Evolutionary conservation across 1,140 invertebrate genomes (phyloP).

Genomic region (Drosophila pallidifrons): DNA sequence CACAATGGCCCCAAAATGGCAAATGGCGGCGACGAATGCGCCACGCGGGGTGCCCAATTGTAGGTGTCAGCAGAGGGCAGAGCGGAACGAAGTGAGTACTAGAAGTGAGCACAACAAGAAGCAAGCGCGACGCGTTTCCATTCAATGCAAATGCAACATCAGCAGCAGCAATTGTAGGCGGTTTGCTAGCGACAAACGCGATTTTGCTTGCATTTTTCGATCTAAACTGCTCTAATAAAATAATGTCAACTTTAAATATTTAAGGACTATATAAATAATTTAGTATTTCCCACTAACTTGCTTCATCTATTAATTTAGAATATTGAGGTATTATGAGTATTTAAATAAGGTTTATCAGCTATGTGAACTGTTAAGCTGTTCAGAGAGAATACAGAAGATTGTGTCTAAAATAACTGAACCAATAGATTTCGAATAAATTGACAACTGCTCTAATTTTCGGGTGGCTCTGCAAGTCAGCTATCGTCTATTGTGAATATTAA

Average conservation of each 20-base stretch:
- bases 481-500: too few relatives aligned
- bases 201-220: constrained; percentile 8
- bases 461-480: too few relatives aligned
- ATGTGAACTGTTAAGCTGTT: too few relatives aligned
- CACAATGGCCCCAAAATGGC: constrained; percentile 42
- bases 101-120: constrained; percentile 10
- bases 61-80: neutral
- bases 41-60: neutral
- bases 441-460: too few relatives aligned
- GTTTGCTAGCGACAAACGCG: constrained; percentile 26
- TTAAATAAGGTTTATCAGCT: too few relatives aligned
- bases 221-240: too few relatives aligned
- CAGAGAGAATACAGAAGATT: too few relatives aligned
- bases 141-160: constrained; percentile 44
- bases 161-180: constrained; percentile 28
- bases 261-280: constrained; percentile 2
- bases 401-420: neutral
- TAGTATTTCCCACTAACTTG: constrained; percentile 56
- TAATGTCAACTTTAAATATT: too few relatives aligned
- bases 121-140: constrained; percentile 31
- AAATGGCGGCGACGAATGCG: constrained; percentile 25
- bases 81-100: neutral
- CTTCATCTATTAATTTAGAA: constrained; percentile 58
- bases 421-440: too few relatives aligned
- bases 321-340: neutral